Evolutionary conservation across 2,113 vertebrate genomes (phyloP).

Genomic region (Cheirogaleus medius): DNA sequence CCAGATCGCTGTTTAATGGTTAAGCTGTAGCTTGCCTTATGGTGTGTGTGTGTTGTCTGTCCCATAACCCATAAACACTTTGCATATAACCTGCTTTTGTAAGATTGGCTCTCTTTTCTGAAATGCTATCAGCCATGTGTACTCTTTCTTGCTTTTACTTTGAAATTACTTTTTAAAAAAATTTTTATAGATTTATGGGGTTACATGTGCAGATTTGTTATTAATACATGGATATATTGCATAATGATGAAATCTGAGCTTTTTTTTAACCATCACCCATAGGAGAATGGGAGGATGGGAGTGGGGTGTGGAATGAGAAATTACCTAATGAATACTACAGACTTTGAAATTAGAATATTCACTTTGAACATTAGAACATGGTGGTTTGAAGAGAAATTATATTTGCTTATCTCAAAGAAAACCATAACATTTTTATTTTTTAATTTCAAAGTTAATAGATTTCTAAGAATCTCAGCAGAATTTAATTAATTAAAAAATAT

Average conservation of each 20-base stretch:
- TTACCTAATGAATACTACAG: too few relatives aligned
- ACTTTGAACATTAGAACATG: not conserved
- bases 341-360: constrained; percentile 12
- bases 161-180: not conserved
- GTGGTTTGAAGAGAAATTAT: not conserved
- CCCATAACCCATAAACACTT: not conserved
- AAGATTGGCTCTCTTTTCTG: not conserved
- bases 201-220: too few relatives aligned
- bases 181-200: too few relatives aligned
- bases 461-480: not conserved
- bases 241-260: too few relatives aligned
- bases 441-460: not conserved
- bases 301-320: too few relatives aligned
- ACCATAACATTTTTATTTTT: not conserved
- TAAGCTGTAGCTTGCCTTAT: rapidly evolving
- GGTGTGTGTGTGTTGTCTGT: rapidly evolving
- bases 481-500: not conserved
- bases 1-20: too few relatives aligned
- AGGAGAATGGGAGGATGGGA: too few relatives aligned
- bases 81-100: not conserved
- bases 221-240: too few relatives aligned
- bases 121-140: not conserved
- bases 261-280: too few relatives aligned
- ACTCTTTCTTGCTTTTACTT: not conserved
- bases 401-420: not conserved